Base-by-base conservation (phyloP, 2,888 invertebrate species). In the Pandemis corylana region DNA sequence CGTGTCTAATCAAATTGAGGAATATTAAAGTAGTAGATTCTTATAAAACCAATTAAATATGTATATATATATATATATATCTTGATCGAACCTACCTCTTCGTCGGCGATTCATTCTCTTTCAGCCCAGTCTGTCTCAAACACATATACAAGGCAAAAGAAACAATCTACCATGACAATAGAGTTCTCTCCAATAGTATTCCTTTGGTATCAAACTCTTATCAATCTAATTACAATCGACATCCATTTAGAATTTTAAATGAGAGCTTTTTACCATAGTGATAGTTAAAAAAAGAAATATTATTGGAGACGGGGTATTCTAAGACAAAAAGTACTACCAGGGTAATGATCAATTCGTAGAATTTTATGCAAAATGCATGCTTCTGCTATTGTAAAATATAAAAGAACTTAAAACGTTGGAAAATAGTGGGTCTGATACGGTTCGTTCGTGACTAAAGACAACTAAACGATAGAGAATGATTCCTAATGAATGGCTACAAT, bases 151-250 rank as follows among this genome's bases (percentile, higher is more conserved):
- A 90, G 87, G 89, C 92, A 91, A 93, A 94, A 94, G 92, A 91
- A 90, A 93, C 94, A 94, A 92, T 94, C 93, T 94, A 94, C 92
- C 94, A 94, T 94, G 94, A 94, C 94, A 93, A 93, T 94, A 94
- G 94, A 94, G 88, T 88, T 81, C 12, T 65, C 93, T 93, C 94
- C 94, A 94, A 93, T 93, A 92, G 84, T 92, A 93, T 93, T 93
- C 85, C 89, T 36, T 88, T 86, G 75, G 65, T 63, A 20, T 5
- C 44, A 64, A n/a, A 28, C 13, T 49, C 15, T 49, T 65, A 7
- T 65, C 28, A 36, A 28, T 28, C 9, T 59, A 28, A 28, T 28
- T 59, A 59, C 59, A 56, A 56, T 6, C 56, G 56, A 20, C 12
- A 59, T 3, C 28, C 28, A 12, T 28, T 59, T 28, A 12, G 1